These are phyloP conservation scores for Oreamnos americanus DNA, from an alignment of 2,113 vertebrate genomes.

Conservation along the genomic window DNA sequence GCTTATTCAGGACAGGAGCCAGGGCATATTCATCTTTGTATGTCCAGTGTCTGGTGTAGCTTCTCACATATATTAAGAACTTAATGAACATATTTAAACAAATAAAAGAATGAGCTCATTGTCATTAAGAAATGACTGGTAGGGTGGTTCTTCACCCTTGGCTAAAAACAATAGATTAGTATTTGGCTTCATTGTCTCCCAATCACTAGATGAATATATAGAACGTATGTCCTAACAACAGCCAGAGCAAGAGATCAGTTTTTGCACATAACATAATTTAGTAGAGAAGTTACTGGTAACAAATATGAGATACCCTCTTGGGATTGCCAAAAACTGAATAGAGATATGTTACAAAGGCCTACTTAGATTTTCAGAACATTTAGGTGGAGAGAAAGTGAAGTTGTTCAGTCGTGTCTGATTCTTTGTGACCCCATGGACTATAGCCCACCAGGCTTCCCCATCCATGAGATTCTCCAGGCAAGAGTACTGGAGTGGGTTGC, in stretches of 20 bases:
- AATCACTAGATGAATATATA: not conserved
- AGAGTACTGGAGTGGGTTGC: not conserved
- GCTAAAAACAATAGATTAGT: not conserved
- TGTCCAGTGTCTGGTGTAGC: not conserved
- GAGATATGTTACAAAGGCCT: not conserved
- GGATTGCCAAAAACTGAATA: not conserved
- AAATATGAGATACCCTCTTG: not conserved
- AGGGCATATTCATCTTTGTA: not conserved
- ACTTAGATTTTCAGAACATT: not conserved
- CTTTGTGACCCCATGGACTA: not conserved
- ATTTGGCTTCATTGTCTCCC: not conserved
- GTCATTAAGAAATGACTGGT: not conserved
- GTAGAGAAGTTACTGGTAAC: not conserved
- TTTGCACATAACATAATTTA: not conserved
- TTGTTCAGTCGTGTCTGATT: fast-evolving
- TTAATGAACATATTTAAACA: not conserved
- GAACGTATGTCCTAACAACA: not conserved
- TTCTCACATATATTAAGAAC: not conserved
- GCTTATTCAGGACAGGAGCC: not conserved
- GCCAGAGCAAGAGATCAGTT: not conserved
- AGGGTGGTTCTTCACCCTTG: not conserved
- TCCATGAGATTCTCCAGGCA: not conserved
- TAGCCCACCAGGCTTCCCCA: not conserved
- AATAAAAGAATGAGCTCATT: not conserved
- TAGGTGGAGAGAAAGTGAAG: not conserved